phyloP scores from a whole-genome alignment of 2,888 invertebrate species.

The Platynereis dumerilii region DNA sequence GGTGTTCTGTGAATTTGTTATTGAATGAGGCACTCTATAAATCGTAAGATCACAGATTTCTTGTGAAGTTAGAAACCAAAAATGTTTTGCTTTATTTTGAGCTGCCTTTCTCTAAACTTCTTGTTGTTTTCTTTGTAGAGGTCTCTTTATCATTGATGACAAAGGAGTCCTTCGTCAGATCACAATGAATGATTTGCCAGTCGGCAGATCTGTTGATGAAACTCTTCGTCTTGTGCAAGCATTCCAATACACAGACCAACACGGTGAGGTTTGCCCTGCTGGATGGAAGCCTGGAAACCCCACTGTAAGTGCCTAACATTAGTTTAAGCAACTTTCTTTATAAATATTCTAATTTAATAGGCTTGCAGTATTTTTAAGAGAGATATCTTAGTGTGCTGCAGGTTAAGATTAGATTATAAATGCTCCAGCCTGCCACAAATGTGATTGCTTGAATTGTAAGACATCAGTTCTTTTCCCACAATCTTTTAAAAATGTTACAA shows the following conservation, averaged over 20 bases:
- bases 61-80: too few species aligned
- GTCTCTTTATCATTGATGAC: slow-evolving; percentile 91
- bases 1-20: too few species aligned
- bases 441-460: too few species aligned
- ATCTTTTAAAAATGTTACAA: too few species aligned
- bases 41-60: too few species aligned
- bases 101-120: too few species aligned
- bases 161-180: slow-evolving; percentile 88
- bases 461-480: too few species aligned
- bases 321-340: background rate
- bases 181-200: slow-evolving; percentile 94
- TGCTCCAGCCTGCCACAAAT: too few species aligned
- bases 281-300: slow-evolving; percentile 94
- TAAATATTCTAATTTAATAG: background rate
- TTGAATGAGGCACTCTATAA: too few species aligned
- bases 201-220: slow-evolving; percentile 85
- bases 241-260: slow-evolving; percentile 75
- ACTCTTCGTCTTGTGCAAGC: slow-evolving; percentile 91
- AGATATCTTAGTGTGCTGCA: background rate
- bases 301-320: slow-evolving; percentile 79
- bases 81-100: too few species aligned
- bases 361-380: background rate
- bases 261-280: slow-evolving; percentile 90
- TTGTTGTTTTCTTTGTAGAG: slow-evolving; percentile 67
- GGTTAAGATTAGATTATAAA: too few species aligned